Percentiles rank a stretch among this genome's conserved stretches.
Evolutionary conservation across 1,140 invertebrate genomes (phyloP).

Genomic region (Drosophila nasuta): DNA sequence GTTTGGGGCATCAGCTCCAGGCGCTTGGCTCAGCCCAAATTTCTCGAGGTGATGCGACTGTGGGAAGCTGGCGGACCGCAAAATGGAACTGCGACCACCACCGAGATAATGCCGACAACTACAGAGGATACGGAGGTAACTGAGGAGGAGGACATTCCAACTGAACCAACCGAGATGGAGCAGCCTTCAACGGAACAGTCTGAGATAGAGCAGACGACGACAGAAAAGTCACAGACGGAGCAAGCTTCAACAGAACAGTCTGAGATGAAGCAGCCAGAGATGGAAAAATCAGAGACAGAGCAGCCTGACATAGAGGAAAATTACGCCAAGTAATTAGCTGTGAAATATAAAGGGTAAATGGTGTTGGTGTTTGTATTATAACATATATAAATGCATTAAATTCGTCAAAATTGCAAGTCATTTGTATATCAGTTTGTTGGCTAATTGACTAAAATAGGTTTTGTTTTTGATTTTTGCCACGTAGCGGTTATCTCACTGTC

Average conservation of each 20-base stretch:
- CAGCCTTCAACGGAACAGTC: too few species aligned
- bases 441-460: too few species aligned
- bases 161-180: too few species aligned
- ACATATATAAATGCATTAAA: too few species aligned
- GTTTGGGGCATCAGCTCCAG: conserved; percentile 88
- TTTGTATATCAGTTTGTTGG: too few species aligned
- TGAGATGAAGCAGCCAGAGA: not conserved
- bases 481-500: too few species aligned
- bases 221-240: too few species aligned
- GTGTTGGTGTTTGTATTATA: not conserved
- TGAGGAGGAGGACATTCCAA: too few species aligned
- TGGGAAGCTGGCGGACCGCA: conserved; percentile 36
- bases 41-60: conserved; percentile 72
- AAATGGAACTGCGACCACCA: not conserved
- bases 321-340: not conserved
- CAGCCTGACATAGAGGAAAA: not conserved
- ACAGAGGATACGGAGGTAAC: not conserved
- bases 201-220: too few species aligned
- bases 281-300: not conserved
- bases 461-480: too few species aligned
- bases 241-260: not conserved
- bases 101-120: not conserved
- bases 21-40: conserved; percentile 86
- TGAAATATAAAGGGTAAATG: not conserved
- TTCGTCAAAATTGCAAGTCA: too few species aligned